Conservation (phyloP, 2,113 vertebrate genomes). For the Loxodonta africana region DNA sequence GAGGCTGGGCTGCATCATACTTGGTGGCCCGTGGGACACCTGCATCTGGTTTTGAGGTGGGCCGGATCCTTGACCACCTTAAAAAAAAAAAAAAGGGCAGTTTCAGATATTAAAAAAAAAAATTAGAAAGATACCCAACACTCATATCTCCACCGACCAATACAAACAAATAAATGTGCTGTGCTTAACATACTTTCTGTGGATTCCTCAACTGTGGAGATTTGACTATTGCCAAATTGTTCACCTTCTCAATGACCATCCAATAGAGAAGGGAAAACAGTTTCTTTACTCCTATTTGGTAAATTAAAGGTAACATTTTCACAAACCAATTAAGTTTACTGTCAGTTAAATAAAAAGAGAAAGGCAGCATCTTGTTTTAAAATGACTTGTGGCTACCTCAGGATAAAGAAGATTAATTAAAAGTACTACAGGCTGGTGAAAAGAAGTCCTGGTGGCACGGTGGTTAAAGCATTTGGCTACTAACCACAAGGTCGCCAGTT, state of each 20-base stretch:
- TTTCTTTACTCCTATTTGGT: conserved; percentile 53
- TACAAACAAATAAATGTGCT: conserved; percentile 35
- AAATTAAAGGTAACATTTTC: conserved; percentile 64
- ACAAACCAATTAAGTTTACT: conserved; percentile 56
- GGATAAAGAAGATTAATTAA: conserved; percentile 67
- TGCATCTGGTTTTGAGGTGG: conserved; percentile 95
- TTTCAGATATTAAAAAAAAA: conserved; percentile 74
- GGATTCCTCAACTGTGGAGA: conserved; percentile 45
- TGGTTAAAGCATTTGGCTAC: too few relatives aligned
- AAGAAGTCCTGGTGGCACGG: too few relatives aligned
- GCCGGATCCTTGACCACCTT: conserved; percentile 92
- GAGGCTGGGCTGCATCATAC: conserved; percentile 93
- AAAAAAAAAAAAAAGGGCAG: conserved; percentile 68
- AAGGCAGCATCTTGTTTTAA: conserved; percentile 63
- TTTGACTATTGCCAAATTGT: neutral
- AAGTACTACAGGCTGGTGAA: conserved; percentile 49
- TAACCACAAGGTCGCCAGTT: too few relatives aligned
- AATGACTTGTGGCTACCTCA: conserved; percentile 47
- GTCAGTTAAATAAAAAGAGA: conserved; percentile 61
- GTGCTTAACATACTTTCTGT: conserved; percentile 40
- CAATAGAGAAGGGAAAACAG: conserved; percentile 7
- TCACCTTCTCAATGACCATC: conserved; percentile 46
- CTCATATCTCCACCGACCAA: conserved; percentile 51
- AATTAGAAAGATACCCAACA: conserved; percentile 56
- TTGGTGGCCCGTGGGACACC: conserved; percentile 91